phyloP scores from a whole-genome alignment of 2,797 vertebrate genomes.

The Distichodus sexfasciatus region DNA sequence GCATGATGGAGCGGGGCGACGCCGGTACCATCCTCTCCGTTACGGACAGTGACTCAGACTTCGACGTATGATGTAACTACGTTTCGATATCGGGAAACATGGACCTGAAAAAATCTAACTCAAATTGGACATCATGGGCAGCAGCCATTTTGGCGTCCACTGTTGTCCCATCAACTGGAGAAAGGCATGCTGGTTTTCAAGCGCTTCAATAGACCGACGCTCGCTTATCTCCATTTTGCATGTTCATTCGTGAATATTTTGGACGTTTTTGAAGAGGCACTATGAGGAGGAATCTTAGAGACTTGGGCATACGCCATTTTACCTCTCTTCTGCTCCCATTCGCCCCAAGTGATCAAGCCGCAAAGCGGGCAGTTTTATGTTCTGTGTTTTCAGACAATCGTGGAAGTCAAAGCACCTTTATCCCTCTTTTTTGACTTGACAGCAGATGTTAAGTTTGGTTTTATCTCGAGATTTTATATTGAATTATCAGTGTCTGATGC shows the following conservation, averaged over 20 bases:
- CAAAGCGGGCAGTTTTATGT: conserved; percentile 62
- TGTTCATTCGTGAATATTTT: conserved; percentile 77
- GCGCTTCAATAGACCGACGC: conserved; percentile 76
- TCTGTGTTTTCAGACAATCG: conserved; percentile 86
- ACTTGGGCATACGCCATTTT: conserved; percentile 70
- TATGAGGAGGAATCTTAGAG: conserved; percentile 72
- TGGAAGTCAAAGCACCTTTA: conserved; percentile 88
- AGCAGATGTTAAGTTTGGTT: conserved; percentile 46
- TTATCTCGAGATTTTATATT: conserved; percentile 91
- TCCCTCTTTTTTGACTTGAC: conserved; percentile 63
- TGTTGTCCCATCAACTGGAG: conserved; percentile 57
- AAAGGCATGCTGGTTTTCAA: conserved; percentile 78
- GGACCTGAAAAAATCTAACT: conserved; percentile 52
- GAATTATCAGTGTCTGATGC: conserved; percentile 88
- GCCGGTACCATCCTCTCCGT: conserved; percentile 90
- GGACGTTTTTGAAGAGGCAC: conserved; percentile 68
- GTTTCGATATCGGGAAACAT: conserved; percentile 58
- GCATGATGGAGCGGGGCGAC: too few relatives aligned
- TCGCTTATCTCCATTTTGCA: conserved; percentile 72
- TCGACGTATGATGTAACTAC: conserved; percentile 81
- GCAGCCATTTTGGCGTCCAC: conserved; percentile 50
- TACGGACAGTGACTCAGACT: conserved; percentile 96
- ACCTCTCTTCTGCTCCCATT: conserved; percentile 54
- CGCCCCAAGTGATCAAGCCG: conserved; percentile 61
- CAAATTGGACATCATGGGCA: conserved; percentile 57